Base-by-base conservation (phyloP, 2,797 vertebrate genomes). In the Allobates femoralis region DNA sequence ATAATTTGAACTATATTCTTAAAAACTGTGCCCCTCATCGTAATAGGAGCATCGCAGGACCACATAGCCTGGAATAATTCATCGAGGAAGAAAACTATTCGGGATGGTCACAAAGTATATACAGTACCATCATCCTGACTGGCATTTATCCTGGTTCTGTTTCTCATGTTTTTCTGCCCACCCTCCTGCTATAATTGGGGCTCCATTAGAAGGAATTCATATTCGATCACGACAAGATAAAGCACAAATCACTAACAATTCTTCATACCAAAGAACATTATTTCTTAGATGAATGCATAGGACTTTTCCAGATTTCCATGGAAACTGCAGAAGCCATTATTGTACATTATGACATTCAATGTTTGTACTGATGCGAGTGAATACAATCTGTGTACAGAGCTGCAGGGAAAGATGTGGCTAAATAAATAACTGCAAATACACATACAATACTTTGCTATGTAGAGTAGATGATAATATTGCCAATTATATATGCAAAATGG, bases 301-400 rank as follows among this genome's bases (percentile, higher is more conserved):
- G 83, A 62, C 46, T 23, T 16, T 11, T 19, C 64, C 51, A 26
- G 12, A 62, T 69, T 85, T 76, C 37, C 75, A 85, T 79, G 75
- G 83, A 79, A 85, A 85, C 83, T 53, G 73, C 58, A n/a, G 46
- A 66, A 34, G 60, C 50, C 46, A 67, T 73, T 73, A 71, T 71
- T 46, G 67, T 41, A 46, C 41, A 71, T 71, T 71, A 71, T 41
- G 41, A 73, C 37, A 73, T n/a, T 73, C 69, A 26, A 46, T 46
- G 69, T 73, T 73, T 50, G 69, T 15, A 46, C 11, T 46, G 41
- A 46, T 26, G 34, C 21, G 66, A 10, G 18, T 41, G 67, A 71
- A 11, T 71, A 41, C 67, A 73, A 46, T 50, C 69, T 73, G 69
- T 41, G 23, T 41, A 26, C 37, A 26, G 21, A 2, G 37, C 69